Evolutionary conservation across 2,113 vertebrate genomes (phyloP).

Genomic region (Aphyosemion australe): DNA sequence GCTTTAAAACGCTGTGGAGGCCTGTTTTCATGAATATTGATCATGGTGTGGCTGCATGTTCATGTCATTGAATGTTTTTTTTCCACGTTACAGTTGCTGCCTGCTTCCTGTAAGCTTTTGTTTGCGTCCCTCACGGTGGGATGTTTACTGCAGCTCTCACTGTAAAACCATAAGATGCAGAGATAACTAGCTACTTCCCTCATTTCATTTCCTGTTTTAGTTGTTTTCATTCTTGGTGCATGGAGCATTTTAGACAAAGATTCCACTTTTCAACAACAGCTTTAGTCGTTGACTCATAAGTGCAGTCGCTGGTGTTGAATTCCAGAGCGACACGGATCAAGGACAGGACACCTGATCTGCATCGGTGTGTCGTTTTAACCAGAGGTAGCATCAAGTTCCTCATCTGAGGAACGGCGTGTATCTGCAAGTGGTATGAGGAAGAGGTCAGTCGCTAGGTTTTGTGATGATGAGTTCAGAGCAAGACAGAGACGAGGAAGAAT

Average conservation of each 20-base stretch:
- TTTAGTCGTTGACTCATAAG: constrained; percentile 49
- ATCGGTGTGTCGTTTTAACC: constrained; percentile 10
- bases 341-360: constrained; percentile 31
- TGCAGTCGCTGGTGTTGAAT: constrained; percentile 45
- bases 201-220: no score
- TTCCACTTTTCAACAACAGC: neutral
- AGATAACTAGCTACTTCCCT: no score
- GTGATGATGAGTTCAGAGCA: constrained; percentile 26
- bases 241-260: neutral
- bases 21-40: no score
- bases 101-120: no score
- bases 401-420: constrained; percentile 15
- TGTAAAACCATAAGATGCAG: no score
- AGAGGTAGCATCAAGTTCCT: constrained; percentile 59
- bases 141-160: no score
- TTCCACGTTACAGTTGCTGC: no score
- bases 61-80: no score
- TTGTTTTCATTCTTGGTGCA: no score
- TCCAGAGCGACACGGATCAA: constrained; percentile 40
- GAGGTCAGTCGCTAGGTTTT: constrained; percentile 22
- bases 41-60: no score
- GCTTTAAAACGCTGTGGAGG: no score
- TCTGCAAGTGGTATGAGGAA: constrained; percentile 15
- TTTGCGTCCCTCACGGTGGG: no score
- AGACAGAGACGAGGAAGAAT: constrained; percentile 43